Conservation (phyloP, 1,140 invertebrate species). For the Sitobion miscanthi region DNA sequence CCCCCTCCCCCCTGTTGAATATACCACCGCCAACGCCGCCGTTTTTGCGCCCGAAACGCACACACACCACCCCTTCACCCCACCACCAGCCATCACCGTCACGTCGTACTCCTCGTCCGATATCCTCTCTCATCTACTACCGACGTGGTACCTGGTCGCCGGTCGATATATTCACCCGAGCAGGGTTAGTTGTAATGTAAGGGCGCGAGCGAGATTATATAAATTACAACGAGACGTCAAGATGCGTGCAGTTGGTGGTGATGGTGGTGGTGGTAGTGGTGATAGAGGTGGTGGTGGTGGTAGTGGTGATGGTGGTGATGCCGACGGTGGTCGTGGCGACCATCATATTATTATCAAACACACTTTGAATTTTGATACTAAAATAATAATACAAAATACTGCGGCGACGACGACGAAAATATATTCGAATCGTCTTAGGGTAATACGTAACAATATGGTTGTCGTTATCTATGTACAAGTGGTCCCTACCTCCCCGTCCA, state of each 20-base stretch:
- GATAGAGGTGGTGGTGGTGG: neutral
- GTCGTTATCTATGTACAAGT: neutral
- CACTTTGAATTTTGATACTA: too few species aligned
- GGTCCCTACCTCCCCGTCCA: neutral
- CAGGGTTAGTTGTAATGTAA: neutral
- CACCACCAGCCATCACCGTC: neutral
- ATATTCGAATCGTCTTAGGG: too few species aligned
- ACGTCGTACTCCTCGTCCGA: slow-evolving; percentile 24
- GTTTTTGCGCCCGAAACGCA: slow-evolving; percentile 29
- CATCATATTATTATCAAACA: neutral
- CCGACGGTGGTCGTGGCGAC: neutral
- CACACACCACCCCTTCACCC: neutral
- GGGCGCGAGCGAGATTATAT: neutral
- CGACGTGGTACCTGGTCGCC: slow-evolving; percentile 4
- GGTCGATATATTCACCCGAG: slow-evolving; percentile 25
- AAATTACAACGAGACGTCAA: neutral
- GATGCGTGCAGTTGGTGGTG: neutral
- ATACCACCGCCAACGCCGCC: neutral
- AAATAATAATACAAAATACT: neutral
- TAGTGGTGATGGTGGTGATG: too few species aligned
- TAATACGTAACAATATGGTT: neutral
- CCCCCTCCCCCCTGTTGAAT: slow-evolving; percentile 8
- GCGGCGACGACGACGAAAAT: neutral
- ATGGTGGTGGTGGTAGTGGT: too few species aligned
- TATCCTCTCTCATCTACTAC: slow-evolving; percentile 24